Evolutionary conservation across 2,797 vertebrate genomes (phyloP), one percentile per base, ranked within the genome.

Genomic region (Benthosema pterotum): DNA sequence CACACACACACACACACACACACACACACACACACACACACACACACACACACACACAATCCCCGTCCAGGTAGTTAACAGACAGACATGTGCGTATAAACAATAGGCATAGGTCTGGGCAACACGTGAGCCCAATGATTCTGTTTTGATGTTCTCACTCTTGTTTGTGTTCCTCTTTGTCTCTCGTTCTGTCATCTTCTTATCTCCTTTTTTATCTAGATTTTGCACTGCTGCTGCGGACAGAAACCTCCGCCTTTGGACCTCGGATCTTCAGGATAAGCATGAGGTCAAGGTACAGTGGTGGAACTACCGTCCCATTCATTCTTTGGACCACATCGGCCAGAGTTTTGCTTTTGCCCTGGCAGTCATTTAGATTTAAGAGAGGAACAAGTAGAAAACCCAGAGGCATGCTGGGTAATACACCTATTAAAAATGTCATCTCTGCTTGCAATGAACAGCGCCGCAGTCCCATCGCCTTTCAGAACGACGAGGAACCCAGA

Each of bases 201-300:
- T 17, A 7, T n/a, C 46, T 14, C 22, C 17, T 42, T 13, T 12
- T 52, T 49, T 50, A 28, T 71, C 63, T 87, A 94, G 97, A 83
- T 95, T 99, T 85, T 98, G 96, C 90, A 97, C 96, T 11, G 96
- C 95, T 0, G 95, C 94, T 61, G 90, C 95, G 75, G 96, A 99
- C 87, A 91, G 84, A 86, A 97, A 94, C 75, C 88, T 99, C 57
- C 93, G 96, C 65, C 81, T 99, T 58, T 93, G 97, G 85, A 96
- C 94, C 67, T 97, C 96, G 61, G 94, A 97, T 85, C 94, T 98
- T 46, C 94, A 95, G 87, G 94, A 95, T 60, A 94, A 87, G 82
- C 91, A 96, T 85, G 95, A 97, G 83, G 92, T 94, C 74, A 95
- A 96, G 95, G 97, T 99, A 94, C 19, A 2, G 19, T 22, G 4